phyloP scores from a whole-genome alignment of 2,888 invertebrate genomes.

The Portevinia maculata region DNA sequence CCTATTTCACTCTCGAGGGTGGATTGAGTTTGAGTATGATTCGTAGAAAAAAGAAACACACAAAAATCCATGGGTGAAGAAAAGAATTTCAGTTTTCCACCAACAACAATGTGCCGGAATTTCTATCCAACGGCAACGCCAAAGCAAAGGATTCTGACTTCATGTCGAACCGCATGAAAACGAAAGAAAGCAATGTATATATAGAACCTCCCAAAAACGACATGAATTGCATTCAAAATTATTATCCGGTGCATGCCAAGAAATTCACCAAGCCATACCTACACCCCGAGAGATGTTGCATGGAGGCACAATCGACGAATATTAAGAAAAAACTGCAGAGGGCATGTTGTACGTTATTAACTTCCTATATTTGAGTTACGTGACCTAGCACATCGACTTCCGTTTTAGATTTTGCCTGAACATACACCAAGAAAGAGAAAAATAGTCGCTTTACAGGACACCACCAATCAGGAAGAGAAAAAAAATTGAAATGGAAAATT shows the following conservation, averaged over 20 bases:
- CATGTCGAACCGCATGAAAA: conserved; percentile 25
- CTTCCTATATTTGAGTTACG: conserved; percentile 73
- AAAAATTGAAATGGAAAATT: neutral
- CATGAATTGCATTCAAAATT: conserved; percentile 72
- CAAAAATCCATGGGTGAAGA: conserved; percentile 20
- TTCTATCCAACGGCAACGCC: neutral
- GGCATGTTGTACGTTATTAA: conserved; percentile 69
- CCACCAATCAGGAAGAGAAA: conserved; percentile 49
- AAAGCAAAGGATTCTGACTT: conserved; percentile 1
- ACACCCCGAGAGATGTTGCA: neutral
- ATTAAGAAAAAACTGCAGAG: conserved; percentile 29
- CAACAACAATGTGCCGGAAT: conserved; percentile 39
- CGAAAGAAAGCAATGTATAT: conserved; percentile 17
- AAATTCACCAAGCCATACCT: conserved; percentile 38
- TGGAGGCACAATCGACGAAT: conserved; percentile 1
- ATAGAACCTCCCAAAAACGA: conserved; percentile 57
- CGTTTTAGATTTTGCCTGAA: conserved; percentile 54
- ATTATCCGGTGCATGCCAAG: conserved; percentile 71
- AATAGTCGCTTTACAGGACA: conserved; percentile 19
- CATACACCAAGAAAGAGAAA: neutral
- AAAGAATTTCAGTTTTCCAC: conserved; percentile 45
- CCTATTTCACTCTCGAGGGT: conserved; percentile 2
- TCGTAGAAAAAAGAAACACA: conserved; percentile 17
- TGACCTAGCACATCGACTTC: conserved; percentile 73
- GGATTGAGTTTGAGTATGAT: conserved; percentile 24